These are phyloP conservation scores for Dipodomys merriami DNA, from an alignment of 2,113 vertebrate genomes.

Conservation along the genomic window DNA sequence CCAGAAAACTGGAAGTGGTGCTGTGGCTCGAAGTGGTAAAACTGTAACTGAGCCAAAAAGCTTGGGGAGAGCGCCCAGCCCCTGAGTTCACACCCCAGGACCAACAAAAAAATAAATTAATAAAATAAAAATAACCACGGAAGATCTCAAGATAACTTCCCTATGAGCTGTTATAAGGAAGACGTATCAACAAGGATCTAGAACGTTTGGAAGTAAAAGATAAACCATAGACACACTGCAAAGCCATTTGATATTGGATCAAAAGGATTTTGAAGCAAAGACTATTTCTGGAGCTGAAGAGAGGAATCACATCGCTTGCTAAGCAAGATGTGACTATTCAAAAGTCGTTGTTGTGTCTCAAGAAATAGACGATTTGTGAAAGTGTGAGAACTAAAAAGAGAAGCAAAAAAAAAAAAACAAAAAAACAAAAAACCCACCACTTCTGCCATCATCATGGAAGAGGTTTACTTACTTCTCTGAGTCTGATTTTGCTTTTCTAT, in stretches of 20 bases:
- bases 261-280: not conserved
- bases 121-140: not conserved
- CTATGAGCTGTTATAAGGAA: not conserved
- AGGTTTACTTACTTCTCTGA: not conserved
- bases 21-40: too few species aligned
- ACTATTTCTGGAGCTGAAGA: not conserved
- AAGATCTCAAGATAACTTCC: not conserved
- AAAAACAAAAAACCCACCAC: not conserved
- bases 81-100: too few species aligned
- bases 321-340: not conserved
- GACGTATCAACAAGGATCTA: not conserved
- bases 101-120: not conserved
- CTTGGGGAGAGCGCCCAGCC: too few species aligned
- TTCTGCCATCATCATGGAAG: not conserved
- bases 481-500: not conserved
- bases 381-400: not conserved
- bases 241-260: not conserved
- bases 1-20: too few species aligned
- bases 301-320: too few species aligned
- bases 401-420: not conserved
- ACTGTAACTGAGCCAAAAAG: too few species aligned
- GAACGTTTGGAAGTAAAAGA: not conserved
- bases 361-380: not conserved
- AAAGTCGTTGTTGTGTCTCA: not conserved
- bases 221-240: not conserved